A percentile compares a stretch with the other conserved stretches of the same genome.
Evolutionary conservation across 2,113 vertebrate genomes (phyloP).

Genomic region (Bos javanicus): DNA sequence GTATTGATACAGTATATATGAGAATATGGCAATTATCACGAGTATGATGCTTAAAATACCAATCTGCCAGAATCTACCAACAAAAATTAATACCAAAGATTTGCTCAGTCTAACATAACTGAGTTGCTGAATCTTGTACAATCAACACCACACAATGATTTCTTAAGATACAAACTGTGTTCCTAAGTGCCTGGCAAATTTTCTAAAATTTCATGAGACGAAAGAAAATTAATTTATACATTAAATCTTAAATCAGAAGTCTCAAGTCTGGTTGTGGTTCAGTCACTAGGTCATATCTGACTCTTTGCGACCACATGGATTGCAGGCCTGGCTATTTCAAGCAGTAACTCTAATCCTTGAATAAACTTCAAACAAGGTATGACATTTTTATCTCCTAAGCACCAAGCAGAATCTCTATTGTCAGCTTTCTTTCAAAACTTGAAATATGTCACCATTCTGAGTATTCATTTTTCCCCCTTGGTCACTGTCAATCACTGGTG

Average conservation of each 20-base stretch:
- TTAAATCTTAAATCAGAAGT: slow-evolving; percentile 10
- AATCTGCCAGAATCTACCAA: background rate
- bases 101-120: background rate
- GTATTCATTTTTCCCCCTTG: slow-evolving; percentile 23
- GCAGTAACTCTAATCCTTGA: background rate
- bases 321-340: background rate
- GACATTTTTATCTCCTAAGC: slow-evolving; percentile 32
- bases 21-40: background rate
- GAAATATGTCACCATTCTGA: slow-evolving; percentile 19
- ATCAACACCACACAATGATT: background rate
- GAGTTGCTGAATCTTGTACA: background rate
- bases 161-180: background rate
- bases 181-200: background rate
- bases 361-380: background rate
- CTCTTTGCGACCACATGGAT: background rate
- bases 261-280: background rate
- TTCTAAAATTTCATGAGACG: background rate
- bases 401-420: slow-evolving; percentile 16
- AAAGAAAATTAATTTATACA: slow-evolving; percentile 7
- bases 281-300: background rate
- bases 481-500: slow-evolving; percentile 49
- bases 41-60: background rate
- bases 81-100: slow-evolving; percentile 29
- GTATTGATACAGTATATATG: background rate
- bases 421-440: slow-evolving; percentile 23